Evolutionary conservation across 2,113 vertebrate species (phyloP).

Genomic region (Oncorhynchus gorbuscha): DNA sequence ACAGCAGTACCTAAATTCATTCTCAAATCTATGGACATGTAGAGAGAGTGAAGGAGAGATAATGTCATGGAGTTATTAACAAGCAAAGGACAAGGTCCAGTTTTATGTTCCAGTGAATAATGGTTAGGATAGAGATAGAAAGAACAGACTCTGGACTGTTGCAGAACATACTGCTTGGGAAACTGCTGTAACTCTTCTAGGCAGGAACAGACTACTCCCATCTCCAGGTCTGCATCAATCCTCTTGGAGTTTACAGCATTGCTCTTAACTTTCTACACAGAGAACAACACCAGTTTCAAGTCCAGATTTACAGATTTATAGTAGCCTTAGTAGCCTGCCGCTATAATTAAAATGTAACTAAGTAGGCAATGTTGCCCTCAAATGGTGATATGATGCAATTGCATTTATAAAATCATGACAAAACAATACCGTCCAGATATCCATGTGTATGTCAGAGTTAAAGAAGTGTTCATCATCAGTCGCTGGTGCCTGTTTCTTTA

Average conservation of each 20-base stretch:
- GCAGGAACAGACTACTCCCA: conserved; percentile 47
- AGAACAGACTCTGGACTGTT: not conserved
- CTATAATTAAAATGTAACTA: not conserved
- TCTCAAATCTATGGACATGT: conserved; percentile 61
- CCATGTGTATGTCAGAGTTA: conserved; percentile 59
- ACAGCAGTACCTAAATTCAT: conserved; percentile 44
- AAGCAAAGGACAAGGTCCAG: not conserved
- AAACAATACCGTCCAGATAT: conserved; percentile 65
- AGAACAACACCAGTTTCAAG: not conserved
- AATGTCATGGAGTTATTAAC: not conserved
- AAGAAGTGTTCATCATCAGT: conserved; percentile 56
- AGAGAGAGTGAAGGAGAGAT: not conserved
- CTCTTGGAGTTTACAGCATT: not conserved
- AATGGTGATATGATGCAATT: not conserved
- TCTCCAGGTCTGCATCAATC: conserved; percentile 60
- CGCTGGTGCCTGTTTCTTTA: conserved; percentile 10
- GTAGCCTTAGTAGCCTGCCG: not conserved
- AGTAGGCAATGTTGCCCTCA: conserved; percentile 24
- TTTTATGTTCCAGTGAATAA: not conserved
- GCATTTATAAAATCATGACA: not conserved
- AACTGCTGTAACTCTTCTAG: conserved; percentile 62
- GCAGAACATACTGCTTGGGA: conserved; percentile 54
- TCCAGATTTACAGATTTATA: not conserved
- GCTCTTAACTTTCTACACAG: conserved; percentile 53
- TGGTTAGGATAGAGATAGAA: not conserved